Percentiles rank a stretch among this genome's conserved stretches.
Conservation (phyloP, 1,140 invertebrate genomes). For the Papilio dardanus region DNA sequence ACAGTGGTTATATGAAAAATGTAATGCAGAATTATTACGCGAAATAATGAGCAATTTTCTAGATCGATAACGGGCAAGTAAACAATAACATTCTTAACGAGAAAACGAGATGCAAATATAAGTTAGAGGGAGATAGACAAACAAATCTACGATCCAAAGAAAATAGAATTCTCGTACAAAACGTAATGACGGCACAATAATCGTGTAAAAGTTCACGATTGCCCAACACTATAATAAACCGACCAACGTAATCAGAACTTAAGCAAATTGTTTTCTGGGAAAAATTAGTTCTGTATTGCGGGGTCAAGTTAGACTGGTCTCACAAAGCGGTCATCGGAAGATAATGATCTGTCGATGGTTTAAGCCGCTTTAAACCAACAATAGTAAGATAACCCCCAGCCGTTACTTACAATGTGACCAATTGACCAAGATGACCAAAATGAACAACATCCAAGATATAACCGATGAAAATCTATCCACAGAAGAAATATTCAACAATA, state of each 20-base stretch:
- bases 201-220: slow-evolving; percentile 82
- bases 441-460: slow-evolving; percentile 66
- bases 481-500: slow-evolving; percentile 66
- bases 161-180: slow-evolving; percentile 82
- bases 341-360: slow-evolving; percentile 81
- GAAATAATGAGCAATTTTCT: slow-evolving; percentile 60
- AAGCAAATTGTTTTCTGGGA: slow-evolving; percentile 58
- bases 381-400: slow-evolving; percentile 70
- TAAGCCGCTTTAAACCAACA: slow-evolving; percentile 78
- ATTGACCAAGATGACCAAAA: slow-evolving; percentile 74
- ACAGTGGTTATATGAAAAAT: background rate
- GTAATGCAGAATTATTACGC: background rate
- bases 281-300: slow-evolving; percentile 41
- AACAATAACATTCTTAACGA: slow-evolving; percentile 76
- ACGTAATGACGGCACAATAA: slow-evolving; percentile 78
- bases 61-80: slow-evolving; percentile 70
- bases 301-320: slow-evolving; percentile 56
- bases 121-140: slow-evolving; percentile 50
- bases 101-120: slow-evolving; percentile 49
- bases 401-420: slow-evolving; percentile 72
- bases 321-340: slow-evolving; percentile 69
- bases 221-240: slow-evolving; percentile 70
- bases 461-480: slow-evolving; percentile 59
- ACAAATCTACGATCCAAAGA: slow-evolving; percentile 70
- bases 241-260: slow-evolving; percentile 56